These are phyloP conservation scores for Lycodopsis pacificus DNA, from an alignment of 2,797 vertebrate species.

Conservation along the genomic window DNA sequence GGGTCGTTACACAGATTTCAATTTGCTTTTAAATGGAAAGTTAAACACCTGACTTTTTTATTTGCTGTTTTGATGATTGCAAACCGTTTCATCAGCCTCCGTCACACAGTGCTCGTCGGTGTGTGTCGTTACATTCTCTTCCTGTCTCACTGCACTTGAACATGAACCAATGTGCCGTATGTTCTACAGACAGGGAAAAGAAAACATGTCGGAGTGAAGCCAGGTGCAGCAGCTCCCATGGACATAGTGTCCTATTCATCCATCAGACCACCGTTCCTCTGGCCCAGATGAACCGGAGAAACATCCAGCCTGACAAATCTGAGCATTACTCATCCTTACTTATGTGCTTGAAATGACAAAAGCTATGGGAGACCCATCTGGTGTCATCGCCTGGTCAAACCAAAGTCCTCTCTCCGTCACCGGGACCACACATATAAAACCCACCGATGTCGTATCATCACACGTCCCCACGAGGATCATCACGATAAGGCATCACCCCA, in stretches of 20 bases:
- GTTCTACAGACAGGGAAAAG: slow-evolving; percentile 41
- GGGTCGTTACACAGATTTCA: neutral
- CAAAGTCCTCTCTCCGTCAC: slow-evolving; percentile 25
- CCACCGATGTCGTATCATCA: slow-evolving; percentile 8
- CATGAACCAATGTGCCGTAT: slow-evolving; percentile 22
- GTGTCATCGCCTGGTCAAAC: slow-evolving; percentile 26
- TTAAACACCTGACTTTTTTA: neutral
- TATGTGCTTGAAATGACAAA: slow-evolving; percentile 33
- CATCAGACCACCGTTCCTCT: slow-evolving; percentile 33
- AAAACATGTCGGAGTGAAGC: slow-evolving; percentile 53
- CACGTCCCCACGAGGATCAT: slow-evolving; percentile 18
- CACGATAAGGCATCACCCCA: slow-evolving; percentile 24
- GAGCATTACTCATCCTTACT: slow-evolving; percentile 49
- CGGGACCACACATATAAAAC: slow-evolving; percentile 9
- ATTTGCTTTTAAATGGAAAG: neutral
- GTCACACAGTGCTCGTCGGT: slow-evolving; percentile 3
- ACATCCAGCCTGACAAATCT: slow-evolving; percentile 45
- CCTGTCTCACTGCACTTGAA: slow-evolving; percentile 19
- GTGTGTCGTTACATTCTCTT: slow-evolving; percentile 17
- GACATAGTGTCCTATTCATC: slow-evolving; percentile 39
- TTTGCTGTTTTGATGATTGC: slow-evolving; percentile 40
- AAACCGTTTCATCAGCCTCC: slow-evolving; percentile 46
- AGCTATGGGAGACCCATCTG: slow-evolving; percentile 15
- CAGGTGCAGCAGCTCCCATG: slow-evolving; percentile 33
- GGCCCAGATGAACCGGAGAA: slow-evolving; percentile 33